Percentiles rank a stretch among this genome's conserved stretches.
Evolutionary conservation across 1,140 invertebrate genomes (phyloP).

Genomic region (Marisa cornuarietis): DNA sequence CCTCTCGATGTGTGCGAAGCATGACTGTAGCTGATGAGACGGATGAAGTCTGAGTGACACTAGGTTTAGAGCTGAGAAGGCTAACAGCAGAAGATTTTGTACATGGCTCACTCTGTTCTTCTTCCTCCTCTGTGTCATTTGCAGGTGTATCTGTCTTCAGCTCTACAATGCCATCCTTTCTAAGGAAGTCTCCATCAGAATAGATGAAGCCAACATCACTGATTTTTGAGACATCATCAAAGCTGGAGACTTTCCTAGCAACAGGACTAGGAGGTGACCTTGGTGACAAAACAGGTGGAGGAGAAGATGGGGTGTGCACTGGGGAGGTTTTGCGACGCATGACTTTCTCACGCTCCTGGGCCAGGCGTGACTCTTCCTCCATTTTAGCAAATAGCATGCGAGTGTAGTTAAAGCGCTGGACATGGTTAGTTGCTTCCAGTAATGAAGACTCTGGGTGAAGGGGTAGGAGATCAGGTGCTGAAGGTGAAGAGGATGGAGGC

Average conservation of each 20-base stretch:
- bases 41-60: constrained; percentile 3
- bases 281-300: constrained; percentile 41
- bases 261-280: constrained; percentile 5
- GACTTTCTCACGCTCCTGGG: constrained; percentile 58
- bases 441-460: constrained; percentile 27
- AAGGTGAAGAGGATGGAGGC: background rate
- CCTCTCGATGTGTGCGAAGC: background rate
- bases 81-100: background rate
- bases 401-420: constrained; percentile 85
- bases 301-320: constrained; percentile 24
- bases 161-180: background rate
- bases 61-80: background rate
- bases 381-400: constrained; percentile 92
- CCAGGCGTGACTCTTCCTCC: constrained; percentile 67
- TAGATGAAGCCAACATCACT: background rate
- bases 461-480: constrained; percentile 16
- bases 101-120: background rate
- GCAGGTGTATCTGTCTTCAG: background rate
- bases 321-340: constrained; percentile 67
- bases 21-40: constrained; percentile 6
- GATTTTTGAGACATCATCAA: constrained; percentile 17
- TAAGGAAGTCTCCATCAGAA: background rate
- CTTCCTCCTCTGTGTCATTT: background rate
- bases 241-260: constrained; percentile 14
- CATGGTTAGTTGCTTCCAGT: constrained; percentile 52